These are phyloP conservation scores for Mythimna ferrago DNA, from an alignment of 2,888 invertebrate species.

Conservation along the genomic window DNA sequence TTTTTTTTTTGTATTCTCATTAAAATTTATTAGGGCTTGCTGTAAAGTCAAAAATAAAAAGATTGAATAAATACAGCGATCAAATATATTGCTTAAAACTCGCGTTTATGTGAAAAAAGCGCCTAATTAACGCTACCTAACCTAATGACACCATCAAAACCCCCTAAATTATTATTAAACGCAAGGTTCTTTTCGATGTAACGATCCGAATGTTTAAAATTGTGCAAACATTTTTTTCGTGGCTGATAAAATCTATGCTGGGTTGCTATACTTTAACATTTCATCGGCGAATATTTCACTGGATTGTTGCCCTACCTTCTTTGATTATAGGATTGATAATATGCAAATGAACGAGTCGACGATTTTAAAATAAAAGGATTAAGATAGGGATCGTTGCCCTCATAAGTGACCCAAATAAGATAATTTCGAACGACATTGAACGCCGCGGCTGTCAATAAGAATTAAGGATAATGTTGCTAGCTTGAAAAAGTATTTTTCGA, in stretches of 20 bases:
- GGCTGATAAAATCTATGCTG: slow-evolving; percentile 69
- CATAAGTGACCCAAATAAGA: slow-evolving; percentile 88
- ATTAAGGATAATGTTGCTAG: slow-evolving; percentile 86
- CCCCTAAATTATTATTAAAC: slow-evolving; percentile 43
- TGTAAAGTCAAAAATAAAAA: slow-evolving; percentile 11
- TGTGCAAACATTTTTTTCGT: slow-evolving; percentile 66
- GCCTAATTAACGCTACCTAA: slow-evolving; percentile 46
- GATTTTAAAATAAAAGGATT: slow-evolving; percentile 86
- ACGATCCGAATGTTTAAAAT: slow-evolving; percentile 61
- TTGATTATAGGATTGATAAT: slow-evolving; percentile 86
- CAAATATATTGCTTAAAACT: slow-evolving; percentile 14
- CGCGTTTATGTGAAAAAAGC: slow-evolving; percentile 28
- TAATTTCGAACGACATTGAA: slow-evolving; percentile 81
- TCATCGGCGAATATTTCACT: slow-evolving; percentile 87
- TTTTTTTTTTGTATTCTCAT: slow-evolving; percentile 22
- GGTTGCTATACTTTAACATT: slow-evolving; percentile 81
- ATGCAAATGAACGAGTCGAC: slow-evolving; percentile 85
- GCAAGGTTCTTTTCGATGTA: slow-evolving; percentile 41
- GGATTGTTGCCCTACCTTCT: slow-evolving; percentile 84
- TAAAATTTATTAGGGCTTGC: slow-evolving; percentile 25
- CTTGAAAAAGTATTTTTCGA: slow-evolving; percentile 71
- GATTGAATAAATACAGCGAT: slow-evolving; percentile 11
- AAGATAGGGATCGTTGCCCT: slow-evolving; percentile 82
- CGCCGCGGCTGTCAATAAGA: slow-evolving; percentile 84
- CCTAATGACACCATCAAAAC: slow-evolving; percentile 41